These are phyloP conservation scores for Eolophus roseicapilla DNA, from an alignment of 2,113 vertebrate species.

Conservation along the genomic window DNA sequence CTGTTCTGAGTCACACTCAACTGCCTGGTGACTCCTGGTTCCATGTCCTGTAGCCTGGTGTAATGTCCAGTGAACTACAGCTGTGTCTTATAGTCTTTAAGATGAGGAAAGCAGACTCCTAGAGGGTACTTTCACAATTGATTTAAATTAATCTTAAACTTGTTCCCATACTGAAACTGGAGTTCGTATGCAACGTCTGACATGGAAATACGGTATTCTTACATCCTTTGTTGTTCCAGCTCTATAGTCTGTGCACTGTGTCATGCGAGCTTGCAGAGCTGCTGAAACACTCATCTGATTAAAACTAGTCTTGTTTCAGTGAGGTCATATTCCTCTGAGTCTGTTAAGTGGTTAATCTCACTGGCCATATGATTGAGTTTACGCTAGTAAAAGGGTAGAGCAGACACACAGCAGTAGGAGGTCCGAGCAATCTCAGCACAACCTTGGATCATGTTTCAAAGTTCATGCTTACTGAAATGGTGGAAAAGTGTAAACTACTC, in stretches of 20 bases:
- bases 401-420: neutral
- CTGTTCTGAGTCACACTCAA: neutral
- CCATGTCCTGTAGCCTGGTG: neutral
- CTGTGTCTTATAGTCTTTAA: neutral
- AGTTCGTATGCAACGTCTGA: rapidly evolving
- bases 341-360: neutral
- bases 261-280: neutral
- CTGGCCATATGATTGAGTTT: neutral
- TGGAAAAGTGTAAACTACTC: neutral
- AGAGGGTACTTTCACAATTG: neutral
- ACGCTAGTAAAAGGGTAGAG: neutral
- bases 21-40: neutral
- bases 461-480: neutral
- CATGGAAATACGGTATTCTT: neutral
- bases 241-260: neutral
- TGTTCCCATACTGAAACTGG: neutral
- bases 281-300: neutral
- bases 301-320: neutral
- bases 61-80: neutral
- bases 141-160: neutral
- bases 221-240: neutral
- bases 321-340: neutral
- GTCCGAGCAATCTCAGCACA: neutral
- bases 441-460: neutral
- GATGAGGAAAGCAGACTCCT: neutral